phyloP scores from a whole-genome alignment of 2,888 invertebrate genomes.

The Diarsia dahlii region DNA sequence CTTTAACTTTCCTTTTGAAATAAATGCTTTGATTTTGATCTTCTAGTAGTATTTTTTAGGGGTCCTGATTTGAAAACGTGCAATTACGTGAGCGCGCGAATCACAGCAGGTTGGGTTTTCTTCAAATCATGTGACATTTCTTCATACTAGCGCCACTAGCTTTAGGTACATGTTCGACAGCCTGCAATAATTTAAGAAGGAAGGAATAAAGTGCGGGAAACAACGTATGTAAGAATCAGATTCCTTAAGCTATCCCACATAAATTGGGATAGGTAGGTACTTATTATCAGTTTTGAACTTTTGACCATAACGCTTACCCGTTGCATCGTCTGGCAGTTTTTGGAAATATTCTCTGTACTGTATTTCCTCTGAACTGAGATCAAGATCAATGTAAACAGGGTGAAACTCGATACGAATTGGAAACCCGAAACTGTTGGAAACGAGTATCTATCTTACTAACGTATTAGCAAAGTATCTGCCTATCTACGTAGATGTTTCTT shows the following conservation, averaged over 20 bases:
- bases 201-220: neutral
- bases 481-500: neutral
- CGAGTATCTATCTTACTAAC: neutral
- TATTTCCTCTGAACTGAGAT: neutral
- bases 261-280: neutral
- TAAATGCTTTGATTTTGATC: no score
- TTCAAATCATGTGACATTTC: neutral
- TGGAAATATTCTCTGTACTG: neutral
- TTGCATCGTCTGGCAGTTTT: neutral
- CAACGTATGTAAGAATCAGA: neutral
- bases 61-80: neutral
- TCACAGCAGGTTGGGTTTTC: neutral
- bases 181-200: neutral
- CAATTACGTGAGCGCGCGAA: neutral
- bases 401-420: neutral
- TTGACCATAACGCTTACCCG: neutral
- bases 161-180: neutral
- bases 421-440: neutral
- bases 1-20: no score
- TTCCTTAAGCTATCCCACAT: neutral
- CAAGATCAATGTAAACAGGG: neutral
- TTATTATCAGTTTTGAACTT: neutral
- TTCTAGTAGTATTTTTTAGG: neutral
- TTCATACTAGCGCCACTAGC: neutral
- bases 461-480: no score